These are phyloP conservation scores for Fistularia commersonii DNA, from an alignment of 2,797 vertebrate genomes.

Conservation along the genomic window DNA sequence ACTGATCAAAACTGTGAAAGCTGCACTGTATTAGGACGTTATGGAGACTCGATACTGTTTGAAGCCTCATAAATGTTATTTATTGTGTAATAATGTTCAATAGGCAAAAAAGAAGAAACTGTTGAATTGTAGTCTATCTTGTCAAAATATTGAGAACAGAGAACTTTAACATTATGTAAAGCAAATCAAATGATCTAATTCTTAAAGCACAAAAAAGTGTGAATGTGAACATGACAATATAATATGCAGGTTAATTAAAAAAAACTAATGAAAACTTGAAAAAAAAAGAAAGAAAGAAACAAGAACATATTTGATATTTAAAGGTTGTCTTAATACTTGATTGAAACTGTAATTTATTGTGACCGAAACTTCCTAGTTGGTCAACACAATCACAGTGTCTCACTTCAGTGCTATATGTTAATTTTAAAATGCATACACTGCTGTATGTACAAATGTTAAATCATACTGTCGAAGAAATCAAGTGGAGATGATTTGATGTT, in stretches of 20 bases:
- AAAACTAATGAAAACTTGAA: too few species aligned
- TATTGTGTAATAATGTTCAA: conserved; percentile 51
- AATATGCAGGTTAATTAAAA: too few species aligned
- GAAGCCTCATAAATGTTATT: conserved; percentile 57
- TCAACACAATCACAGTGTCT: conserved; percentile 23
- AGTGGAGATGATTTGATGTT: conserved; percentile 1
- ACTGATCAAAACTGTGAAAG: conserved; percentile 10
- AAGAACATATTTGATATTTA: conserved; percentile 42
- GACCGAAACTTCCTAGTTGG: conserved; percentile 26
- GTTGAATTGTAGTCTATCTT: conserved; percentile 54
- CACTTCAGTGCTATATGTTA: conserved; percentile 13
- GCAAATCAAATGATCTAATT: conserved; percentile 43
- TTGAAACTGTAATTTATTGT: conserved; percentile 19
- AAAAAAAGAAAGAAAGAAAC: conserved; percentile 30
- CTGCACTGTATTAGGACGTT: conserved; percentile 11
- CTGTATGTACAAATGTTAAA: neutral
- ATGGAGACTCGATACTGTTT: conserved; percentile 38
- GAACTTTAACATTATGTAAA: conserved; percentile 50
- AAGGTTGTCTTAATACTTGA: conserved; percentile 32
- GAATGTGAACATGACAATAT: conserved; percentile 52
- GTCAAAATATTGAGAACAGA: conserved; percentile 40
- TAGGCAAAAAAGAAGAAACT: conserved; percentile 36
- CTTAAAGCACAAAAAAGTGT: conserved; percentile 70
- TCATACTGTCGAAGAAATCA: conserved; percentile 2
- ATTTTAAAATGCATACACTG: too few species aligned